Conservation (phyloP, 2,888 invertebrate genomes). For the Lithophane ornitopus region DNA sequence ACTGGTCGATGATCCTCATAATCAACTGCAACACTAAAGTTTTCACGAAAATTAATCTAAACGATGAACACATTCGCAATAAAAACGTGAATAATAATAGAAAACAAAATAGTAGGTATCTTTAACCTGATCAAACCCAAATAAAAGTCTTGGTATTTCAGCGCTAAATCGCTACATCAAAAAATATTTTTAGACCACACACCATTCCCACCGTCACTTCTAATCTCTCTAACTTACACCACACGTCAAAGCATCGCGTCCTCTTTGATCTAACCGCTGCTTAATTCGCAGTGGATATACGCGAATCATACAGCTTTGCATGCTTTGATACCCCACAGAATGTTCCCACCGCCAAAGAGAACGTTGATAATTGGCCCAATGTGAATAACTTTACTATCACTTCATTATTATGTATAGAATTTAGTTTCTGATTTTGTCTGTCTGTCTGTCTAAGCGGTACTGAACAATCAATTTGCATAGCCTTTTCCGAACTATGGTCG, state of each 20-base stretch:
- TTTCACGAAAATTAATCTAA: no score
- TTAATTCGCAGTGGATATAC: slow-evolving; percentile 71
- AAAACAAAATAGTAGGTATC: no score
- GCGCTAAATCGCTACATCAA: background rate
- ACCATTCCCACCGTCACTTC: slow-evolving; percentile 10
- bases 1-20: no score
- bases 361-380: slow-evolving; percentile 54
- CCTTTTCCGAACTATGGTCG: no score
- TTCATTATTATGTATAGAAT: slow-evolving; percentile 8
- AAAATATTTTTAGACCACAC: slow-evolving; percentile 23
- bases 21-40: no score
- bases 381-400: slow-evolving; percentile 58
- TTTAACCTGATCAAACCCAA: no score
- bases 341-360: slow-evolving; percentile 63
- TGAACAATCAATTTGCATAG: background rate
- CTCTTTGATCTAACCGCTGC: slow-evolving; percentile 72
- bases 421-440: slow-evolving; percentile 10
- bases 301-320: slow-evolving; percentile 73
- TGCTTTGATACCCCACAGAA: slow-evolving; percentile 61
- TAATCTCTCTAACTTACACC: slow-evolving; percentile 47
- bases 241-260: slow-evolving; percentile 57
- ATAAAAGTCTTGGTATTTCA: no score
- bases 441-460: background rate
- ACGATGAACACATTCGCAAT: no score
- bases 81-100: no score